These are phyloP conservation scores for Leucophora obtusa DNA, from an alignment of 2,888 invertebrate species.

Conservation along the genomic window DNA sequence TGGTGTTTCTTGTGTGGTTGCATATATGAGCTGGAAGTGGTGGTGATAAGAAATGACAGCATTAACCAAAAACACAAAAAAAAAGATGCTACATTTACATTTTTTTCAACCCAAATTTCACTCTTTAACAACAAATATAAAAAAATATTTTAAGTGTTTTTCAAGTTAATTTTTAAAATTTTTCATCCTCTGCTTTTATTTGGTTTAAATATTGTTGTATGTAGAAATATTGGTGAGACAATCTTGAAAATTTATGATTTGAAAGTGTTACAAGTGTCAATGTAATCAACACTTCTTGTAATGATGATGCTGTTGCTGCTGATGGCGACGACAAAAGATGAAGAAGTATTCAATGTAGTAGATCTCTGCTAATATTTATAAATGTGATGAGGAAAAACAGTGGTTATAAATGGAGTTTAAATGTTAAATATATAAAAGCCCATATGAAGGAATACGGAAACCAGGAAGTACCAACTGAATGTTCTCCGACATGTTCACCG, in stretches of 20 bases:
- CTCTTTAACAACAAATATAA: constrained; percentile 13
- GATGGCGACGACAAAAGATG: constrained; percentile 5
- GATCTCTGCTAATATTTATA: background rate
- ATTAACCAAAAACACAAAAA: constrained; percentile 30
- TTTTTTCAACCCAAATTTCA: constrained; percentile 24
- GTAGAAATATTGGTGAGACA: constrained; percentile 56
- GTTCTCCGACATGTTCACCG: no score
- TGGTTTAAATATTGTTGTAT: constrained; percentile 40
- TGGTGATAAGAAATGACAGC: constrained; percentile 59
- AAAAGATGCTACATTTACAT: constrained; percentile 47
- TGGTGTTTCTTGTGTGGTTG: constrained; percentile 6
- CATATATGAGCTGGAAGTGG: constrained; percentile 2
- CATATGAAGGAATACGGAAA: no score
- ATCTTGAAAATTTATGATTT: constrained; percentile 65
- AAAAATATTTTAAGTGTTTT: constrained; percentile 38
- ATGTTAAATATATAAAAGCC: no score
- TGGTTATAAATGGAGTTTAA: background rate
- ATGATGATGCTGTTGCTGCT: constrained; percentile 28
- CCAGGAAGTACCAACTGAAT: no score
- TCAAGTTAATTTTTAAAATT: constrained; percentile 18
- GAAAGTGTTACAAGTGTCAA: constrained; percentile 66
- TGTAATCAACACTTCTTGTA: constrained; percentile 61
- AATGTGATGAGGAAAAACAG: constrained; percentile 4
- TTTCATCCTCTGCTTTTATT: constrained; percentile 42
- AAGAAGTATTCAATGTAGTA: background rate